Evolutionary conservation across 2,113 vertebrate species (phyloP), one percentile per base, ranked within the genome.

Genomic region (Pyrgilauda ruficollis): DNA sequence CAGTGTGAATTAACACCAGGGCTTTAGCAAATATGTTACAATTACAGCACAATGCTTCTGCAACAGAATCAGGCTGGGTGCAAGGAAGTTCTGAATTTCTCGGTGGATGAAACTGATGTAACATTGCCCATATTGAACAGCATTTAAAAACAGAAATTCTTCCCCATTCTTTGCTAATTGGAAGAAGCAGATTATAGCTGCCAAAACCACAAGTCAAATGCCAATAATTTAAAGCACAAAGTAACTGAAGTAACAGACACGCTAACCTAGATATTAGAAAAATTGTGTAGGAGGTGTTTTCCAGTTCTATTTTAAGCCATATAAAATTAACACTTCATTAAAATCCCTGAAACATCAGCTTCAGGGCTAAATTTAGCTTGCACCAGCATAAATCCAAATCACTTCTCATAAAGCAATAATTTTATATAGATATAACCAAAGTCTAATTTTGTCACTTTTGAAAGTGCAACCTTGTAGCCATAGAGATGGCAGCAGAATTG

Each of bases 241-340:
- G 56, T 78, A 81, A 69, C 61, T 76, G 74, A 75, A 74, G 56
- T n/a, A 93, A 61, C 33, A 92, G 87, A 89, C 50, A 72, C 2
- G 4, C 56, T 92, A 88, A 84, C 80, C 39, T 92, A 88, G 28
- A 16, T 62, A 68, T 62, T 50, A 74, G 72, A 84, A 94, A 91
- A 95, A 93, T 15, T 31, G 39, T 13, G 33, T 84, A 66, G 88
- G 68, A 84, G 28, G 56, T 77, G 73, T 94, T 93, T 96, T 92
- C 80, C 62, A 74, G 13, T 87, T 97, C 86, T 96, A 77, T 91
- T 92, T 96, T 82, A 91, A 94, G 35, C 61, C 30, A 56, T 46
- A 44, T 74, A 64, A 89, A 95, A 59, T 62, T 84, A 91, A 58
- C 44, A 55, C 84, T 81, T 95, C 50, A 52, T 95, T 95, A 90